phyloP scores from a whole-genome alignment of 2,797 vertebrate species.

The Sciurus vulgaris region DNA sequence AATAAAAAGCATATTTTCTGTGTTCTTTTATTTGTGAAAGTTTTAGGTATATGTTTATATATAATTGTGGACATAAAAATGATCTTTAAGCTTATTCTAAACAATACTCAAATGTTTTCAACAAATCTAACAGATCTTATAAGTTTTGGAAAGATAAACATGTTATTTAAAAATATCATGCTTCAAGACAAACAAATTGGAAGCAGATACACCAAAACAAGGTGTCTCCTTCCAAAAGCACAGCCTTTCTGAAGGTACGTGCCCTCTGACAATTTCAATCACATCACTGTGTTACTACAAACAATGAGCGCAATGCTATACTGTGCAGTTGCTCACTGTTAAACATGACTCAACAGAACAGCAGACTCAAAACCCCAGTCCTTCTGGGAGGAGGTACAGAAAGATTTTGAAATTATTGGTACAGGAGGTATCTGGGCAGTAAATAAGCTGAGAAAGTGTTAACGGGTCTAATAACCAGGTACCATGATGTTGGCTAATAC shows the following conservation, averaged over 20 bases:
- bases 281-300: not conserved
- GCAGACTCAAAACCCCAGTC: not conserved
- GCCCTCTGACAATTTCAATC: not conserved
- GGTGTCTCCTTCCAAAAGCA: not conserved
- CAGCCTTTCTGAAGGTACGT: not conserved
- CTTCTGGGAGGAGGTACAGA: not conserved
- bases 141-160: conserved; percentile 10
- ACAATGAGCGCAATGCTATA: not conserved
- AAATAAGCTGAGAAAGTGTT: not conserved
- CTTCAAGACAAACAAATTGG: conserved; percentile 25
- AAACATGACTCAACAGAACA: not conserved
- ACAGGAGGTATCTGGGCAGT: not conserved
- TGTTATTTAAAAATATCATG: not conserved
- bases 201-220: not conserved
- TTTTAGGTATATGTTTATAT: not conserved
- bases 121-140: not conserved
- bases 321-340: not conserved
- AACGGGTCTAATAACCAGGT: conserved; percentile 8
- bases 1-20: not conserved
- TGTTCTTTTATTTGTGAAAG: conserved; percentile 4
- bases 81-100: conserved; percentile 40
- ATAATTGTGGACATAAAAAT: not conserved
- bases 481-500: not conserved
- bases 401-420: not conserved
- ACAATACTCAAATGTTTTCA: not conserved